A percentile compares a stretch with the other conserved stretches of the same genome.
Evolutionary conservation across 2,888 invertebrate species (phyloP).

Genomic region (Amphipyra berbera): DNA sequence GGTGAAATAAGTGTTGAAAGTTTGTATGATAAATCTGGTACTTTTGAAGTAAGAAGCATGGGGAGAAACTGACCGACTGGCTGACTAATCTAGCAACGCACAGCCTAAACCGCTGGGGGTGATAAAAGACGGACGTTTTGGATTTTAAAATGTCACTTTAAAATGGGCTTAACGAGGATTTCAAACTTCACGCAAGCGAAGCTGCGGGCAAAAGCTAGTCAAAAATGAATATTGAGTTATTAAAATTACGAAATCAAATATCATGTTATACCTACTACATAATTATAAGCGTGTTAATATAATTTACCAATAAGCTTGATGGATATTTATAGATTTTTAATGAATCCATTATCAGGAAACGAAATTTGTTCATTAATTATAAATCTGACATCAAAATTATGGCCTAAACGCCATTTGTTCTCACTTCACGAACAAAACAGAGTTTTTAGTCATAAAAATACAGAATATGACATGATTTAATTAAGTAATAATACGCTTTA

Average conservation of each 20-base stretch:
- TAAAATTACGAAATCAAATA: constrained; percentile 2
- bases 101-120: too few species aligned
- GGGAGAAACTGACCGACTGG: too few species aligned
- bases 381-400: constrained; percentile 37
- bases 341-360: constrained; percentile 39
- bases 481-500: constrained; percentile 20
- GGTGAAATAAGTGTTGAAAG: too few species aligned
- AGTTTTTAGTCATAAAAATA: constrained; percentile 18
- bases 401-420: constrained; percentile 19
- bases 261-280: constrained; percentile 3
- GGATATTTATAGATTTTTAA: constrained; percentile 41
- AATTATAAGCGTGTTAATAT: constrained; percentile 3
- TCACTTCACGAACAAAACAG: constrained; percentile 16
- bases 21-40: too few species aligned
- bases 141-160: too few species aligned
- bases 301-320: constrained; percentile 11
- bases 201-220: too few species aligned
- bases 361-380: constrained; percentile 36
- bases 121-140: too few species aligned
- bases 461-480: constrained; percentile 28
- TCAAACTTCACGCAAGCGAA: too few species aligned
- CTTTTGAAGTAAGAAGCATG: too few species aligned
- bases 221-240: not conserved
- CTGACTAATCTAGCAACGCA: too few species aligned
- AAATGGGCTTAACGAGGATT: too few species aligned